These are phyloP conservation scores for Cryptotermes secundus DNA, from an alignment of 1,140 invertebrate species.

Conservation along the genomic window DNA sequence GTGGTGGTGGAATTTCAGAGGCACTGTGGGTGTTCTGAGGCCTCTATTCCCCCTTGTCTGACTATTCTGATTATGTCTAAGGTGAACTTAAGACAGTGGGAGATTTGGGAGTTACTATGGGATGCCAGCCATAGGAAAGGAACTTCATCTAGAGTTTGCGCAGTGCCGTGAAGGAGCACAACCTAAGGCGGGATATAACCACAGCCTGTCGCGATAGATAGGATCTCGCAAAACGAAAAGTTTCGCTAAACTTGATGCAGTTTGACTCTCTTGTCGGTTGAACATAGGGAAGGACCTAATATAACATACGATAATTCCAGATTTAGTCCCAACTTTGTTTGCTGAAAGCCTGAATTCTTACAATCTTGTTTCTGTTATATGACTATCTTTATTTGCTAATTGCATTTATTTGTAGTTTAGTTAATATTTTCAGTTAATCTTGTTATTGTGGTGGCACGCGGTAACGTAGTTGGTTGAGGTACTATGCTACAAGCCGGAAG, in stretches of 20 bases:
- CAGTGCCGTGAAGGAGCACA: not conserved
- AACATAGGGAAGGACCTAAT: no score
- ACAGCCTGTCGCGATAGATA: not conserved
- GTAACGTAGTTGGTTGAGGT: no score
- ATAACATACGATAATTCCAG: no score
- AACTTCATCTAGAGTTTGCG: not conserved
- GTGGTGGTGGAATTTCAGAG: not conserved
- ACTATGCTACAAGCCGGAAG: no score
- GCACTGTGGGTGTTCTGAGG: not conserved
- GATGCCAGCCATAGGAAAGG: not conserved
- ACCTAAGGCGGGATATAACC: no score
- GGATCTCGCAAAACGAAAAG: not conserved
- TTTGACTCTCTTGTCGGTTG: not conserved
- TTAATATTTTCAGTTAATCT: no score
- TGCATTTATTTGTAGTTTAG: no score
- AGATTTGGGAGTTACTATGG: not conserved
- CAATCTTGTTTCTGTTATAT: no score
- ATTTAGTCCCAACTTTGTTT: no score
- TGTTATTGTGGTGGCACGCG: no score
- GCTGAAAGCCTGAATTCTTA: no score
- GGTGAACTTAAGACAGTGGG: not conserved
- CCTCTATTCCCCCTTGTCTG: not conserved
- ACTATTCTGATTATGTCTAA: not conserved
- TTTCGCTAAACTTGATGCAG: not conserved
- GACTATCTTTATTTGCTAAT: no score